A percentile compares a stretch with the other conserved stretches of the same genome.
Evolutionary conservation across 2,113 vertebrate genomes (phyloP).

Genomic region (Megalops atlanticus): DNA sequence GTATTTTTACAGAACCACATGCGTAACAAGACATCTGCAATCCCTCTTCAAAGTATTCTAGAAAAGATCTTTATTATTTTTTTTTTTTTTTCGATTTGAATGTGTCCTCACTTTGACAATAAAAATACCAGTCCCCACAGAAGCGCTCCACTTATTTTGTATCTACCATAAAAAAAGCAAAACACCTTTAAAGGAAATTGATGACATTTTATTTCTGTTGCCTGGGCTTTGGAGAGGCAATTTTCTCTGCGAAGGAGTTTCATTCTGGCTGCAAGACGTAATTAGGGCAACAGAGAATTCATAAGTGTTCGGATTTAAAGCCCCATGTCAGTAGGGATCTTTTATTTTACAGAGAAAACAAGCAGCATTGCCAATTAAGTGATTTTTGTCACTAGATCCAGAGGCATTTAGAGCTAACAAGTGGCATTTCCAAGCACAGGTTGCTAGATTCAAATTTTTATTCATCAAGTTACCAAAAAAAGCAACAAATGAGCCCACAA

Average conservation of each 20-base stretch:
- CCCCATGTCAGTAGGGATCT: background rate
- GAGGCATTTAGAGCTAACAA: constrained; percentile 3
- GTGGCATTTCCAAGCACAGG: background rate
- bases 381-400: background rate
- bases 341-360: background rate
- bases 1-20: no score
- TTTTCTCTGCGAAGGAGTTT: background rate
- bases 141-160: background rate
- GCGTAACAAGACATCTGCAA: background rate
- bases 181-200: constrained; percentile 9
- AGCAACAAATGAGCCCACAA: no score
- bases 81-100: constrained; percentile 1
- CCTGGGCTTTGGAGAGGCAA: background rate
- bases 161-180: background rate
- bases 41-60: background rate
- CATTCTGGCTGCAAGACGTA: constrained; percentile 1
- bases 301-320: constrained; percentile 1
- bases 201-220: constrained; percentile 7
- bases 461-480: background rate
- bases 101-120: background rate
- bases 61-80: background rate
- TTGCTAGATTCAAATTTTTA: background rate
- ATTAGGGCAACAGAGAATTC: constrained; percentile 7
- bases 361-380: background rate
- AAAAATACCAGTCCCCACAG: background rate